Conservation (phyloP, 2,797 vertebrate species). For the Enoplosus armatus region DNA sequence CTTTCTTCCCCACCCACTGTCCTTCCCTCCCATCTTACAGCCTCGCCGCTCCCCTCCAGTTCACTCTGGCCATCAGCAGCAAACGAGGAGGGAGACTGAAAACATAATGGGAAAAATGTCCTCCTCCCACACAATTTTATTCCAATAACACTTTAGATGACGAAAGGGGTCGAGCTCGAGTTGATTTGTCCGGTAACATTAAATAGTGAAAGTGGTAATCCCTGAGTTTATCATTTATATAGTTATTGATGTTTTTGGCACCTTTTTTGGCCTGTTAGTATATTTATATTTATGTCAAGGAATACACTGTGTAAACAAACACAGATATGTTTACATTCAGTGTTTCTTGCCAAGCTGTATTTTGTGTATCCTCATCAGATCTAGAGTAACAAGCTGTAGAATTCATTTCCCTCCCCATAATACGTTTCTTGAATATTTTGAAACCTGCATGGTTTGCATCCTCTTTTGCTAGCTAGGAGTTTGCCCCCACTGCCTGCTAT, state of each 20-base stretch:
- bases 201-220: not conserved
- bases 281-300: not conserved
- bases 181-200: conserved; percentile 11
- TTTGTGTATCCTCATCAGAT: not conserved
- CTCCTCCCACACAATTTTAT: conserved; percentile 28
- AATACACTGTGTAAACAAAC: not conserved
- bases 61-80: conserved; percentile 38
- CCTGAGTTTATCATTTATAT: not conserved
- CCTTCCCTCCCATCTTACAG: conserved; percentile 46
- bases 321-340: not conserved
- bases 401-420: not conserved
- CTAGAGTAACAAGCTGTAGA: not conserved
- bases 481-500: not conserved
- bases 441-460: conserved; percentile 3
- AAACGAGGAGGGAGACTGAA: conserved; percentile 31
- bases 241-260: not conserved
- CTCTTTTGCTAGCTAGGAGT: not conserved
- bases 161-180: not conserved
- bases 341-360: not conserved
- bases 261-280: not conserved
- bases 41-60: conserved; percentile 22
- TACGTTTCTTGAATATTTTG: not conserved
- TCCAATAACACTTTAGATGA: conserved; percentile 33
- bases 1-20: conserved; percentile 46
- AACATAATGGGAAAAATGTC: conserved; percentile 29